Percentiles rank a stretch among this genome's conserved stretches.
Evolutionary conservation across 2,888 invertebrate species (phyloP).

Genomic region (Cactoblastis cactorum): DNA sequence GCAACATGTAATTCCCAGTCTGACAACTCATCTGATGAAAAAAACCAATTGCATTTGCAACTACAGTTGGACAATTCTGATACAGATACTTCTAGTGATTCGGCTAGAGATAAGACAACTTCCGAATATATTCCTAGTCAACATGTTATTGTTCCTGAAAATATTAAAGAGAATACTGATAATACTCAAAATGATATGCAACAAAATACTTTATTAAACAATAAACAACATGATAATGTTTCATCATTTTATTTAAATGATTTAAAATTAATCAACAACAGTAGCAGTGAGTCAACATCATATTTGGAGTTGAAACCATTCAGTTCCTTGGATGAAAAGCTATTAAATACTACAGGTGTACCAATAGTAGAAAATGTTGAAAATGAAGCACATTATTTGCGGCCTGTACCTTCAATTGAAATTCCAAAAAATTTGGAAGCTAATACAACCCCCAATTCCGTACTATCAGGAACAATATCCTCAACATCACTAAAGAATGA

Average conservation of each 20-base stretch:
- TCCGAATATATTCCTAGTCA: constrained; percentile 69
- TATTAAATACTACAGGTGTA: constrained; percentile 53
- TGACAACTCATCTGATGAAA: constrained; percentile 70
- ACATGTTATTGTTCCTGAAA: constrained; percentile 37
- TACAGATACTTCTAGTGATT: constrained; percentile 71
- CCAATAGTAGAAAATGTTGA: constrained; percentile 35
- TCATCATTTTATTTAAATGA: constrained; percentile 30
- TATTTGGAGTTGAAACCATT: constrained; percentile 64
- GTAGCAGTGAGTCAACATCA: constrained; percentile 67
- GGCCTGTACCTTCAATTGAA: constrained; percentile 9
- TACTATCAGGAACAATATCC: neutral
- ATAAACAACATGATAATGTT: constrained; percentile 14
- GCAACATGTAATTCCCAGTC: constrained; percentile 62
- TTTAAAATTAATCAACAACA: constrained; percentile 43
- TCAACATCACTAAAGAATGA: neutral
- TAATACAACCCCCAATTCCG: neutral
- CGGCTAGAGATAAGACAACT: constrained; percentile 57
- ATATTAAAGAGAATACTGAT: constrained; percentile 23
- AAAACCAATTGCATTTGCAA: constrained; percentile 62
- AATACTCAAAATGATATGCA: constrained; percentile 15
- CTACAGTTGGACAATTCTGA: constrained; percentile 67
- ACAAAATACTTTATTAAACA: constrained; percentile 22
- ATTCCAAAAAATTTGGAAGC: constrained; percentile 15
- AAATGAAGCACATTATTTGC: constrained; percentile 8
- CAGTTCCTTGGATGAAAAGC: constrained; percentile 47